Conservation (phyloP, 2,113 vertebrate genomes). For the Cinclus cinclus region DNA sequence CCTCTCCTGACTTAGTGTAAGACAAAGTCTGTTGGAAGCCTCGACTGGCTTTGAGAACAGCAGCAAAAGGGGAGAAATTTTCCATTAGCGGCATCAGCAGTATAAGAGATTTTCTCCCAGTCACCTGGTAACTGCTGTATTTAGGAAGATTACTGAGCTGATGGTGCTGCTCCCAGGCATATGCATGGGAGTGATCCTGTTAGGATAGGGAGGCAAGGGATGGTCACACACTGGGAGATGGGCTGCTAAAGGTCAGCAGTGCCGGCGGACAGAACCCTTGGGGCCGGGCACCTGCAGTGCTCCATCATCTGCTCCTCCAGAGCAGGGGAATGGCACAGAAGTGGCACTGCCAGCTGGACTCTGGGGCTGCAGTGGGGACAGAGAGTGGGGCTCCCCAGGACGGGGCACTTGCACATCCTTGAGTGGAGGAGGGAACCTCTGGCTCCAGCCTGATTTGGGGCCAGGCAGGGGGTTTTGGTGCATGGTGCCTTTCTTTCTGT, state of each 20-base stretch:
- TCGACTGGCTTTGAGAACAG: conserved; percentile 60
- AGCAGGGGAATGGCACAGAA: neutral
- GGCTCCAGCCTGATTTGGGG: neutral
- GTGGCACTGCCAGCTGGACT: no score
- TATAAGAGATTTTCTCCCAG: conserved; percentile 73
- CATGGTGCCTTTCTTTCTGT: neutral
- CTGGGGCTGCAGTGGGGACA: neutral
- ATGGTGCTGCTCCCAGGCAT: conserved; percentile 17
- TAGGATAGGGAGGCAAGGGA: neutral
- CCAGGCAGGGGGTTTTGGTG: neutral
- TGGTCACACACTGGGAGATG: accelerated
- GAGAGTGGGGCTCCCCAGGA: accelerated
- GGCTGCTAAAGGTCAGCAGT: neutral
- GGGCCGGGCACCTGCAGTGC: neutral
- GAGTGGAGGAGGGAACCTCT: accelerated
- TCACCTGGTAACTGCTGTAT: conserved; percentile 75
- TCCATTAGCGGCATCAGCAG: conserved; percentile 78
- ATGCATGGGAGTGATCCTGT: neutral
- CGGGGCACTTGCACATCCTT: accelerated
- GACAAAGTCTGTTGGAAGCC: conserved; percentile 47
- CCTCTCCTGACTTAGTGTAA: neutral
- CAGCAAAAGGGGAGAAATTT: conserved; percentile 70
- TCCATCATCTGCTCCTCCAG: neutral
- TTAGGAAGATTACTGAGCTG: conserved; percentile 70
- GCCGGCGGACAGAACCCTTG: neutral